These are phyloP conservation scores for Rotaria socialis DNA, from an alignment of 2,888 invertebrate species.

Conservation along the genomic window DNA sequence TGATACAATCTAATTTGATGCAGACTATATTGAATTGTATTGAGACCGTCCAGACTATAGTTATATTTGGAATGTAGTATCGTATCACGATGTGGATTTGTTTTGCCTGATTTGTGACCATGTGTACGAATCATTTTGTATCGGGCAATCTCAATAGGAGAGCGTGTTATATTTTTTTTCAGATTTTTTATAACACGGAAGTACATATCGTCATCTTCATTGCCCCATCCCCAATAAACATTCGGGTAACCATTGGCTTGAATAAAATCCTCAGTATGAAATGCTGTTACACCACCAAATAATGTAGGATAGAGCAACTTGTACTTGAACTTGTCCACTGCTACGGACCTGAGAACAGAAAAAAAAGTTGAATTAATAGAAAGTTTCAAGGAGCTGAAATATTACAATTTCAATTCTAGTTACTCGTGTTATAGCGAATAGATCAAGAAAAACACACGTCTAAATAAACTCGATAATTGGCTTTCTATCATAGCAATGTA, in stretches of 20 bases:
- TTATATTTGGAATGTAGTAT: background rate
- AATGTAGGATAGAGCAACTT: slow-evolving; percentile 35
- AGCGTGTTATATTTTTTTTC: background rate
- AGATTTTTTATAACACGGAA: background rate
- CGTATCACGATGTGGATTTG: background rate
- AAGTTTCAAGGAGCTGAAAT: no score
- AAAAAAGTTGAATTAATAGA: no score
- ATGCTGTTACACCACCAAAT: slow-evolving; percentile 36
- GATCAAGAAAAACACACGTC: no score
- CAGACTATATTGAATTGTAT: slow-evolving; percentile 27
- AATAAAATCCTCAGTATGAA: slow-evolving; percentile 36
- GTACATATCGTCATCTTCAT: slow-evolving; percentile 40
- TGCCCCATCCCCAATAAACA: slow-evolving; percentile 41
- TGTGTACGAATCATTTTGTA: background rate
- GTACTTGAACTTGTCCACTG: slow-evolving; percentile 40
- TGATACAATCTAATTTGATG: background rate
- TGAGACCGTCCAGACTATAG: slow-evolving; percentile 36
- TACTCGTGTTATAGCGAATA: no score
- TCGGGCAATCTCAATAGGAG: slow-evolving; percentile 7
- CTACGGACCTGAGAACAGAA: slow-evolving; percentile 14
- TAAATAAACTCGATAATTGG: no score
- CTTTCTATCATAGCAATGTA: no score
- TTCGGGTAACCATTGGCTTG: slow-evolving; percentile 38
- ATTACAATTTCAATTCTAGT: no score
- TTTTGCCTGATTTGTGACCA: background rate